These are phyloP conservation scores for Zeugodacus cucurbitae DNA, from an alignment of 1,140 invertebrate genomes.

Conservation along the genomic window DNA sequence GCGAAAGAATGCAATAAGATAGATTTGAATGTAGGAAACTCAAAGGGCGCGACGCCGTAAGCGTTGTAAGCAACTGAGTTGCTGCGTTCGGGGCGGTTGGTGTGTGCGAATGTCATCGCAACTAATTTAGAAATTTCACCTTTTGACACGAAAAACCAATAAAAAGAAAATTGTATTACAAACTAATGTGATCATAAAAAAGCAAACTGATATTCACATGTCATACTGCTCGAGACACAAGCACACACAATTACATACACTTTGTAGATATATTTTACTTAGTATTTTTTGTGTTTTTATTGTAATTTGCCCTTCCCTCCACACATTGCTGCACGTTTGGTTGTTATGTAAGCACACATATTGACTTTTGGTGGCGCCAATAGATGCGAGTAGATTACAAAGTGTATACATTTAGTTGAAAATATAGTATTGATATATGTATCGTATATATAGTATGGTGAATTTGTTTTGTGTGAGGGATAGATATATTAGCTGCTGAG, in stretches of 20 bases:
- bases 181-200: constrained; percentile 31
- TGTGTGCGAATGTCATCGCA: background rate
- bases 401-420: background rate
- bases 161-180: constrained; percentile 38
- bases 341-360: background rate
- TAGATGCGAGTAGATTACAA: background rate
- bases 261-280: background rate
- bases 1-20: background rate
- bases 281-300: background rate
- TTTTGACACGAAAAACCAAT: constrained; percentile 41
- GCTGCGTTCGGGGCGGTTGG: no score
- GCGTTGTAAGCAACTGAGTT: background rate
- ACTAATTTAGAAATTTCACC: constrained; percentile 42
- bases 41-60: background rate
- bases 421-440: no score
- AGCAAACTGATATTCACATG: constrained; percentile 6
- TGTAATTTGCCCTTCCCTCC: background rate
- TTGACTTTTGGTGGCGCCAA: background rate
- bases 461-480: no score
- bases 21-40: background rate
- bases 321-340: background rate
- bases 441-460: background rate
- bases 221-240: background rate
- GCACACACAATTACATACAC: background rate
- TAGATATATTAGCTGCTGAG: no score